A percentile compares a stretch with the other conserved stretches of the same genome.
Conservation (phyloP, 1,140 invertebrate genomes). For the Zaprionus ornatus region DNA sequence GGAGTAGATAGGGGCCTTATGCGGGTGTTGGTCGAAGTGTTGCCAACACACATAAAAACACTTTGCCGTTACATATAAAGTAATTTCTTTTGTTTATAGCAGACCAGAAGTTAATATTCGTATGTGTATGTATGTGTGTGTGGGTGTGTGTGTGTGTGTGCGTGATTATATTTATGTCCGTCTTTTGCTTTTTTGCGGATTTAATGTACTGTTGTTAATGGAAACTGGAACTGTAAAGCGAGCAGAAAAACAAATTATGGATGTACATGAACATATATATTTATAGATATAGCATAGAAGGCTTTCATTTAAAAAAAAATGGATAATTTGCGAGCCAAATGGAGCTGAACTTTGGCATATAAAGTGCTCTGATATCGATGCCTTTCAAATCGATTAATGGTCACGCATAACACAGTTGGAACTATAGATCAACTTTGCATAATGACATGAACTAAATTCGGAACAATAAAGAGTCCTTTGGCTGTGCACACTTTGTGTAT, state of each 20-base stretch:
- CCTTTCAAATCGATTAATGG: background rate
- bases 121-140: slow-evolving; percentile 17
- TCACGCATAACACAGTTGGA: background rate
- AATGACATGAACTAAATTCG: slow-evolving; percentile 10
- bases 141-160: slow-evolving; percentile 2
- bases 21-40: slow-evolving; percentile 61
- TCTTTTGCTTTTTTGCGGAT: slow-evolving; percentile 30
- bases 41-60: slow-evolving; percentile 72
- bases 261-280: background rate
- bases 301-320: too few species aligned
- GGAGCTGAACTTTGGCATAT: background rate
- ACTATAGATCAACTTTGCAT: background rate
- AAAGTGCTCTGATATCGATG: background rate
- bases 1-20: slow-evolving; percentile 4
- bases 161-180: slow-evolving; percentile 31
- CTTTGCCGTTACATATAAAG: slow-evolving; percentile 70
- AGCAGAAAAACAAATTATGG: background rate
- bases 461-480: slow-evolving; percentile 1
- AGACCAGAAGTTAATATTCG: slow-evolving; percentile 70
- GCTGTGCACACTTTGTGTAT: background rate
- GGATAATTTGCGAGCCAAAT: background rate
- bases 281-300: background rate
- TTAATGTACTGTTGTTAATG: slow-evolving; percentile 53
- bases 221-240: slow-evolving; percentile 40
- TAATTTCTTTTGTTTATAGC: slow-evolving; percentile 78